These are phyloP conservation scores for Campaea margaritaria DNA, from an alignment of 2,888 invertebrate species.

Conservation along the genomic window DNA sequence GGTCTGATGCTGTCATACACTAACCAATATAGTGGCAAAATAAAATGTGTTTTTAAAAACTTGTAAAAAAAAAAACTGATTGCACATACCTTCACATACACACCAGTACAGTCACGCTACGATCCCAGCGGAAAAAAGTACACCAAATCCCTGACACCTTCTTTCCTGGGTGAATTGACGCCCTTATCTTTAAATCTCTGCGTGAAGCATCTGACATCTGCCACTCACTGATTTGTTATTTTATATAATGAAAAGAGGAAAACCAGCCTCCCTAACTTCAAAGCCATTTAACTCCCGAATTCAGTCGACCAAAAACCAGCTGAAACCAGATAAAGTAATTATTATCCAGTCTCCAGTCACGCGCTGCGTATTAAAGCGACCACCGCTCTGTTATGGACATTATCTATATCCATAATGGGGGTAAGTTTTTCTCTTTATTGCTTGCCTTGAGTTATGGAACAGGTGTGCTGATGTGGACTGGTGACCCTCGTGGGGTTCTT, in stretches of 20 bases:
- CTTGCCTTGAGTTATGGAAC: conserved; percentile 43
- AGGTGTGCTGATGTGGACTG: conserved; percentile 46
- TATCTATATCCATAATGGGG: conserved; percentile 58
- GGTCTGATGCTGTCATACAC: not conserved
- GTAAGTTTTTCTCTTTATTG: conserved; percentile 58
- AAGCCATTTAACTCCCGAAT: conserved; percentile 15
- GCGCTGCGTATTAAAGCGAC: conserved; percentile 44
- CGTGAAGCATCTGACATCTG: no score
- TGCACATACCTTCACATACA: no score
- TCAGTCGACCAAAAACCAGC: conserved; percentile 17
- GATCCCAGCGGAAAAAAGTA: no score
- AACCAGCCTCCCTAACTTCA: conserved; percentile 4
- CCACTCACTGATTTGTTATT: no score
- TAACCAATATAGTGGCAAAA: no score
- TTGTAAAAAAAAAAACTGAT: no score
- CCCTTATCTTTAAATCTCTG: no score
- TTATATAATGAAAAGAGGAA: conserved; percentile 3
- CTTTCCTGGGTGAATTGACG: no score
- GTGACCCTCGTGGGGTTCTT: conserved; percentile 15
- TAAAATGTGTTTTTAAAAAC: no score
- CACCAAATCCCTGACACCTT: no score
- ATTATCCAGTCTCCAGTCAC: conserved; percentile 40
- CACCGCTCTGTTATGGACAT: conserved; percentile 48
- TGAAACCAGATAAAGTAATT: conserved; percentile 32
- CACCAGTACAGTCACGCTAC: no score